Evolutionary conservation across 2,888 invertebrate species (phyloP), one percentile per base, ranked within the genome.

Genomic region (Lithophane semibrunnea): DNA sequence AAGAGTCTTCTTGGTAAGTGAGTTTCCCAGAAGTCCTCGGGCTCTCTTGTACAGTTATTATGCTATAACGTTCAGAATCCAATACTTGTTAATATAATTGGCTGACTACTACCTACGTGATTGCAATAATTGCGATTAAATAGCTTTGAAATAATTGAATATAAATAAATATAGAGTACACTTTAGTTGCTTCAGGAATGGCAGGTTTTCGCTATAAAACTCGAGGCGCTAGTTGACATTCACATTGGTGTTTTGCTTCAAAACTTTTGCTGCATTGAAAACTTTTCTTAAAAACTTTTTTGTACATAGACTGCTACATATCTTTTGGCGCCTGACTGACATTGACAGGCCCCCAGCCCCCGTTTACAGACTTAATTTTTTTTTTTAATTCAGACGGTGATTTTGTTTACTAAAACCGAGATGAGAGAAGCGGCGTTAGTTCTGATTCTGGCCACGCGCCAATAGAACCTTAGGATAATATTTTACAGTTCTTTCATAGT

Each of bases 31-130:
- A 80, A 79, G 24, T 60, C 58, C 10, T 52, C n/a, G 52, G 29
- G n/a, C 58, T 60, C 9, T 70, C n/a, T 49, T 21, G 63, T 58
- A 21, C 56, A 29, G 44, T 47, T 64, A 58, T 29, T 64, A 52
- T 24, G 18, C 16, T 24, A 4, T 56, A 49, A 29, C 37, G 29
- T 80, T 70, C 10, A 56, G 29, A 77, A 56, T 63, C 49, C 49
- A 77, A 77, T 79, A 71, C 63, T 64, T 56, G 24, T 49, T 69
- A 78, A n/a, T 56, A 42, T 54, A 67, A 77, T 77, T 78, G 68
- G 47, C 0, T 47, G 7, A 54, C 60, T 61, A 37, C 18, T 54
- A 24, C 24, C 0, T 66, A 67, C 37, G 67, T 37, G 68, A 67
- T 47, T 47, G 52, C 16, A n/a, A 77, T 44, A 24, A 52, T 52